Percentiles rank a stretch among this genome's conserved stretches.
Conservation (phyloP, 1,140 invertebrate species). For the Pectinophora gossypiella region DNA sequence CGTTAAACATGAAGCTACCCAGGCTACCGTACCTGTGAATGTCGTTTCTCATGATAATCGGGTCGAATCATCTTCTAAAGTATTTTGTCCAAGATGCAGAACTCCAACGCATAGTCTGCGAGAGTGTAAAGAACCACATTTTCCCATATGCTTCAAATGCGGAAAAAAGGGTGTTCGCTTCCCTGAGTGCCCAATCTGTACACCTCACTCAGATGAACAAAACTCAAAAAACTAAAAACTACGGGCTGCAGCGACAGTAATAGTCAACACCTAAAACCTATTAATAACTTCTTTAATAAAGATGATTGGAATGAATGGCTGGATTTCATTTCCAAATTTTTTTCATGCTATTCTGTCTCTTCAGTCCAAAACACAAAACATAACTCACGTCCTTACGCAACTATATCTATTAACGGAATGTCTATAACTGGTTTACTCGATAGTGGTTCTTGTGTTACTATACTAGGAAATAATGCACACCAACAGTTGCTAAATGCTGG, state of each 20-base stretch:
- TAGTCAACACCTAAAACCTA: too few species aligned
- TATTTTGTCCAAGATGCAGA: slow-evolving; percentile 6
- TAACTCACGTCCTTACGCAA: background rate
- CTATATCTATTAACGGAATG: background rate
- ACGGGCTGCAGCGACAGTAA: background rate
- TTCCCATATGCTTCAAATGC: slow-evolving; percentile 4
- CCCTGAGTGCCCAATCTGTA: background rate
- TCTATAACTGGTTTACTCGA: slow-evolving; percentile 13
- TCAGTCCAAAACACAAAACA: background rate
- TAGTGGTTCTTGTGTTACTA: slow-evolving; percentile 18
- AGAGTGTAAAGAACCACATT: background rate
- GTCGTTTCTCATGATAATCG: too few species aligned
- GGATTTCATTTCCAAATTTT: background rate
- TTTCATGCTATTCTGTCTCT: slow-evolving; percentile 4
- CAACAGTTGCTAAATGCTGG: background rate
- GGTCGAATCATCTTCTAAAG: background rate
- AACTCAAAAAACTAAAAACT: slow-evolving; percentile 7
- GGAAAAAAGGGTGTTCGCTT: slow-evolving; percentile 4
- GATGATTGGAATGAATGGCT: slow-evolving; percentile 1
- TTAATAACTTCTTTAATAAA: too few species aligned
- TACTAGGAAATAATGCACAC: slow-evolving; percentile 20
- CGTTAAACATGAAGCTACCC: too few species aligned
- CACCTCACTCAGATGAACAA: background rate
- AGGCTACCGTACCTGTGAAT: too few species aligned
- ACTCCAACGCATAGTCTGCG: background rate